These are phyloP conservation scores for Halichondria panicea DNA, from an alignment of 37 sponge, comb jelly and placozoan species.

Conservation along the genomic window DNA sequence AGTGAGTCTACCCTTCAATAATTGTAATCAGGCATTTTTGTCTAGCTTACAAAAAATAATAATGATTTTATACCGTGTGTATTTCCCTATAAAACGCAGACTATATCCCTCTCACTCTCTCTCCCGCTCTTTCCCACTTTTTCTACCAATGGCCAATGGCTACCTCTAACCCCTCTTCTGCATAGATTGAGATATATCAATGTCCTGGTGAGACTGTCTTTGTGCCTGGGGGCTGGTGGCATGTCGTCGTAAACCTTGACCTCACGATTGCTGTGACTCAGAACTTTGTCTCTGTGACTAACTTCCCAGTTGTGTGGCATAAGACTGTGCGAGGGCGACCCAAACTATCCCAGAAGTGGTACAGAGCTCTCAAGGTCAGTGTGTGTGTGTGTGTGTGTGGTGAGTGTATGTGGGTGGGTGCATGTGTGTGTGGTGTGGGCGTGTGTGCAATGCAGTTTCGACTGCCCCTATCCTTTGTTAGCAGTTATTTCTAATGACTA, in stretches of 20 bases:
- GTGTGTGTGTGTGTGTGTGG: too few species aligned
- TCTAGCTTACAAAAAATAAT: neutral
- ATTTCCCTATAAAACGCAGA: neutral
- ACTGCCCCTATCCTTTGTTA: too few species aligned
- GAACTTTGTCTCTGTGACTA: conserved; percentile 84
- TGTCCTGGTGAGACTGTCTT: conserved; percentile 96
- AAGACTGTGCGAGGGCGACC: conserved; percentile 91
- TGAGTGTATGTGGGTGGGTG: too few species aligned
- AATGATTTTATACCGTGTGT: neutral
- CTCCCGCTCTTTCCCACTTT: neutral
- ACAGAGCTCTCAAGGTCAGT: conserved; percentile 58
- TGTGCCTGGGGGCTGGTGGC: conserved; percentile 99
- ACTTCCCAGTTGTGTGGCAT: conserved; percentile 90
- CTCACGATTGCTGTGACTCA: conserved; percentile 93
- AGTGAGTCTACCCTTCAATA: conserved; percentile 41
- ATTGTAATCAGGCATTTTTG: neutral
- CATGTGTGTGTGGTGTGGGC: too few species aligned
- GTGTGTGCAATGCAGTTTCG: too few species aligned
- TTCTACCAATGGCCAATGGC: neutral
- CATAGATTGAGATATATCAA: conserved; percentile 85
- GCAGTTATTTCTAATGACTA: too few species aligned
- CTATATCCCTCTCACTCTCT: neutral
- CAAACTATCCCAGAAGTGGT: conserved; percentile 96
- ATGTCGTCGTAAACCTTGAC: conserved; percentile 96
- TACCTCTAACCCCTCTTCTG: neutral